These are phyloP conservation scores for Fabriciana adippe DNA, from an alignment of 2,888 invertebrate species.

Conservation along the genomic window DNA sequence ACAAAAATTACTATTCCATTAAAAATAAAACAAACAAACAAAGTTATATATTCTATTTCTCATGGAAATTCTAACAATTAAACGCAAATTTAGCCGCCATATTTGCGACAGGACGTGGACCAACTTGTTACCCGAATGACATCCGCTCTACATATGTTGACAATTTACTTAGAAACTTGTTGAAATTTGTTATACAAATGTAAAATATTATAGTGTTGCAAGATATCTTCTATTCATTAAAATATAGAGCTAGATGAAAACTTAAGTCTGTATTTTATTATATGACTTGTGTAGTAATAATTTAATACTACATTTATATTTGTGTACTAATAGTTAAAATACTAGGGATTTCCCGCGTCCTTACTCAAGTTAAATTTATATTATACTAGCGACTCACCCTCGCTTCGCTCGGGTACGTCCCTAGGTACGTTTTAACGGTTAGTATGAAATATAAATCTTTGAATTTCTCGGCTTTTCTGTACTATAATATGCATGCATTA, in stretches of 20 bases:
- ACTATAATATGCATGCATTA: too few species aligned
- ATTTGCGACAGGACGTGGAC: slow-evolving; percentile 25
- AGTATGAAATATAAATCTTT: too few species aligned
- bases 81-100: slow-evolving; percentile 41
- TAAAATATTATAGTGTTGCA: not conserved
- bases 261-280: too few species aligned
- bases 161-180: slow-evolving; percentile 30
- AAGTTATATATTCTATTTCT: slow-evolving; percentile 16
- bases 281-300: too few species aligned
- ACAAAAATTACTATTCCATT: slow-evolving; percentile 3
- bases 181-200: slow-evolving; percentile 14
- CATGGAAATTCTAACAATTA: slow-evolving; percentile 42
- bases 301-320: too few species aligned
- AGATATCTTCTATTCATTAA: not conserved
- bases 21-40: slow-evolving; percentile 13
- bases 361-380: too few species aligned
- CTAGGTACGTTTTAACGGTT: too few species aligned
- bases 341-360: too few species aligned
- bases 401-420: too few species aligned
- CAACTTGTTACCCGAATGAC: slow-evolving; percentile 32
- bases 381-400: too few species aligned
- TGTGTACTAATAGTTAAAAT: too few species aligned
- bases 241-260: not conserved
- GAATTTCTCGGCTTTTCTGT: too few species aligned
- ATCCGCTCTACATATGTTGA: slow-evolving; percentile 30